phyloP scores from a whole-genome alignment of 2,797 vertebrate species.

The Gobio occitaniae region DNA sequence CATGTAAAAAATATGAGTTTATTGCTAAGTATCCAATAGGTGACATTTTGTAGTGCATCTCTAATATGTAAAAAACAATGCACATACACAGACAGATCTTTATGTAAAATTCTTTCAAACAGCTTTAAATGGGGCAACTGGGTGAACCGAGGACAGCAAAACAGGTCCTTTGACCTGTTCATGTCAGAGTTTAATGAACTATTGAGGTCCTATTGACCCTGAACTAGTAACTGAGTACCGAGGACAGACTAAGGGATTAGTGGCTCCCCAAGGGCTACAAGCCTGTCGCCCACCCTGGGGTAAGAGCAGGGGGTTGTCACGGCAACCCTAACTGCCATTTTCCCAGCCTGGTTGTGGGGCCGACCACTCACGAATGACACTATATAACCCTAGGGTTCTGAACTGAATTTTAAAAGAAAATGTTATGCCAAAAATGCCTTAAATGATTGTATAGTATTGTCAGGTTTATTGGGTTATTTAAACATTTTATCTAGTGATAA shows the following conservation, averaged over 20 bases:
- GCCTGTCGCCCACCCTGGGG: slow-evolving; percentile 32
- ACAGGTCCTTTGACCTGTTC: slow-evolving; percentile 30
- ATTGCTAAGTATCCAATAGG: neutral
- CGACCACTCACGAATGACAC: neutral
- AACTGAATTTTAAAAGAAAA: neutral
- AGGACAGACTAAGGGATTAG: slow-evolving; percentile 44
- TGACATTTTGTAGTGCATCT: neutral
- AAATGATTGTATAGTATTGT: neutral
- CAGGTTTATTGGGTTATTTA: neutral
- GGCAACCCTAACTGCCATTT: slow-evolving; percentile 52
- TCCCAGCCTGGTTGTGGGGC: slow-evolving; percentile 31
- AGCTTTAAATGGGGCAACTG: neutral
- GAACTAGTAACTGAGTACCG: slow-evolving; percentile 41
- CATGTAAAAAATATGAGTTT: neutral
- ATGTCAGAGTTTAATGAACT: slow-evolving; percentile 54
- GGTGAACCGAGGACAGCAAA: neutral
- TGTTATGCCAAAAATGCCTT: neutral
- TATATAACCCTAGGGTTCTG: neutral
- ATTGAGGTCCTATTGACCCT: slow-evolving; percentile 52
- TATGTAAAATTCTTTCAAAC: neutral
- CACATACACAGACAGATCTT: neutral
- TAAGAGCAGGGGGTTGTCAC: slow-evolving; percentile 45
- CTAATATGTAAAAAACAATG: neutral
- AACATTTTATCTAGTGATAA: neutral
- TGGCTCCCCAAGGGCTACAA: slow-evolving; percentile 5